Percentiles rank a stretch among this genome's conserved stretches.
These are phyloP conservation scores for Cheilosia pagana DNA, from an alignment of 2,888 invertebrate genomes.

Conservation along the genomic window DNA sequence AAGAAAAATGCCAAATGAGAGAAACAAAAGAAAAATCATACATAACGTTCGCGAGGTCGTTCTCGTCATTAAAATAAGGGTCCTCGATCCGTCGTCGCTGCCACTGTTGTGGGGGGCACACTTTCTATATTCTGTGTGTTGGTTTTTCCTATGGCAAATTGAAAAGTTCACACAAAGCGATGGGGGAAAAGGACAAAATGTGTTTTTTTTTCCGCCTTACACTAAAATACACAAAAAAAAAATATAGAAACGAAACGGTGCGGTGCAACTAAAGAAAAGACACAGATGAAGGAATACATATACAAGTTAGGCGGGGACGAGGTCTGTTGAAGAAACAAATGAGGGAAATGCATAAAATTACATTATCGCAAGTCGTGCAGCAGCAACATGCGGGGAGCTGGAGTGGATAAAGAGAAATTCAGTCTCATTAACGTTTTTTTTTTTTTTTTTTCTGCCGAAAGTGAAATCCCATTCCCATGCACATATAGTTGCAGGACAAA, in stretches of 20 bases:
- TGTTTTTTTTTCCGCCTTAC: slow-evolving; percentile 22
- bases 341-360: slow-evolving; percentile 72
- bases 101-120: slow-evolving; percentile 23
- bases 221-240: neutral
- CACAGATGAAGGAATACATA: slow-evolving; percentile 51
- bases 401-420: slow-evolving; percentile 36
- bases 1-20: slow-evolving; percentile 71
- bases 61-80: slow-evolving; percentile 72
- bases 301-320: slow-evolving; percentile 17
- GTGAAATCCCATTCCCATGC: slow-evolving; percentile 47
- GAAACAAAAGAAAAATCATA: slow-evolving; percentile 69
- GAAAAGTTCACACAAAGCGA: slow-evolving; percentile 68
- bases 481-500: slow-evolving; percentile 30
- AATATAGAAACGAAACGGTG: slow-evolving; percentile 35
- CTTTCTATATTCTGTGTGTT: slow-evolving; percentile 35
- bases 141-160: slow-evolving; percentile 66
- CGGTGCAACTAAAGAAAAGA: slow-evolving; percentile 47
- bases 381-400: neutral
- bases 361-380: slow-evolving; percentile 59
- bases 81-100: slow-evolving; percentile 55
- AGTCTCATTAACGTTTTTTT: slow-evolving; percentile 69
- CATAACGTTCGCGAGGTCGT: slow-evolving; percentile 71
- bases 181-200: slow-evolving; percentile 51
- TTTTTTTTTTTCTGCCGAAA: slow-evolving; percentile 43
- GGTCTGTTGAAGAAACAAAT: slow-evolving; percentile 25